phyloP scores from a whole-genome alignment of 2,888 invertebrate species.

The Himalopsyche tibetana region DNA sequence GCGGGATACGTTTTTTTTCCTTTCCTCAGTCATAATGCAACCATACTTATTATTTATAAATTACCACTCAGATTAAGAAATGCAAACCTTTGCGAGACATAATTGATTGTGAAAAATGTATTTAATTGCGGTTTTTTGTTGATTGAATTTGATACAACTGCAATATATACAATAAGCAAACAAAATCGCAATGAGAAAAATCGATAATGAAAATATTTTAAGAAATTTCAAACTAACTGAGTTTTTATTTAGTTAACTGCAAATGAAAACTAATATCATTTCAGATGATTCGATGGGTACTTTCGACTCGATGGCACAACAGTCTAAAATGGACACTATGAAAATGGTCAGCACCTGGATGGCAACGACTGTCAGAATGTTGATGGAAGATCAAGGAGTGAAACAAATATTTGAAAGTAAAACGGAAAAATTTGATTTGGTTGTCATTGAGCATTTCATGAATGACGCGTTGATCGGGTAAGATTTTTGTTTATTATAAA shows the following conservation, averaged over 20 bases:
- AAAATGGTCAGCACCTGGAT: constrained; percentile 47
- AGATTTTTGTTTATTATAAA: neutral
- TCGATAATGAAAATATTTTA: no score
- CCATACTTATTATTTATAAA: no score
- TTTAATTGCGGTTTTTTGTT: no score
- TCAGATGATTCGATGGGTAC: constrained; percentile 45
- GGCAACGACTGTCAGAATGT: constrained; percentile 10
- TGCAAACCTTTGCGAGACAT: no score
- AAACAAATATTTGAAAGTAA: constrained; percentile 54
- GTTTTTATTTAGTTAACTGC: neutral
- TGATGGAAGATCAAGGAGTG: constrained; percentile 49
- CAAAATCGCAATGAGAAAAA: no score
- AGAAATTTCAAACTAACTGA: no score
- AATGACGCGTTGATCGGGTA: constrained; percentile 61
- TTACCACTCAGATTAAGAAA: no score
- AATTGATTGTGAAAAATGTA: no score
- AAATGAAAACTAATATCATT: neutral
- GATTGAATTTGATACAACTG: no score
- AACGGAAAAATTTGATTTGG: constrained; percentile 59
- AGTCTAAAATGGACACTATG: constrained; percentile 48
- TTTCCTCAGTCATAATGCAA: no score
- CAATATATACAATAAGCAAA: no score
- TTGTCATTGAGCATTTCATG: constrained; percentile 60
- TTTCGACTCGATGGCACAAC: constrained; percentile 53
- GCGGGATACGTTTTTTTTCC: no score